Base-by-base conservation (phyloP, 2,888 invertebrate genomes). In the Parnassius mnemosyne region DNA sequence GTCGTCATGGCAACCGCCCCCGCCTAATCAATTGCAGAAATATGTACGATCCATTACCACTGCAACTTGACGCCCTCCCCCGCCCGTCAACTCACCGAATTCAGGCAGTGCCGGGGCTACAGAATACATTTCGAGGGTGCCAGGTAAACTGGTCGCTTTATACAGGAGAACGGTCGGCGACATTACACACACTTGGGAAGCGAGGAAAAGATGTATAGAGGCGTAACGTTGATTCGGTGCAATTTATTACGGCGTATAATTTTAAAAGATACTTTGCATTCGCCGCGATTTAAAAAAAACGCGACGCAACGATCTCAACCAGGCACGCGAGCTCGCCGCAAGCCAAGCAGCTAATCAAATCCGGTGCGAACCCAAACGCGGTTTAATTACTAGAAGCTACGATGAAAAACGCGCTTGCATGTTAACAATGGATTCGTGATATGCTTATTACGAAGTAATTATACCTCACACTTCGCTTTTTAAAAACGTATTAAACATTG, bases 11-110 rank as follows among this genome's bases (percentile, higher is more conserved):
- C 84, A 79, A 91, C 90, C 89, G 85, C 84, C 89, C 90, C 88
- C 87, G 87, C 85, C 90, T 91, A 92, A 92, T 91, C 91, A 91
- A 92, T 91, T 92, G 91, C 91, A 92, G 91, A 91, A 91, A 91
- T 90, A 92, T 92, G 91, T 91, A 90, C 86, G 84, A 80, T 66
- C 84, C 79, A 83, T 84, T 75, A 82, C 89, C 87, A 78, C 53
- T 63, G 13, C 63, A 73, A 65, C 59, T 11, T 20, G 84, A 65
- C 7, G 80, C 66, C 11, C 66, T 57, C 20, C 67, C 34, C 74
- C 75, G 68, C 78, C 68, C 76, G 61, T 64, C 13, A 16, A 67
- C 69, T 68, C 67, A 60, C 42, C 60, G 57, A 13, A 60, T 47
- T 53, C 54, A 53, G 44, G 52, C 49, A 43, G 12, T 10, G 42